phyloP scores from a whole-genome alignment of 1,140 invertebrate genomes.

The Drosophila fuyamai region DNA sequence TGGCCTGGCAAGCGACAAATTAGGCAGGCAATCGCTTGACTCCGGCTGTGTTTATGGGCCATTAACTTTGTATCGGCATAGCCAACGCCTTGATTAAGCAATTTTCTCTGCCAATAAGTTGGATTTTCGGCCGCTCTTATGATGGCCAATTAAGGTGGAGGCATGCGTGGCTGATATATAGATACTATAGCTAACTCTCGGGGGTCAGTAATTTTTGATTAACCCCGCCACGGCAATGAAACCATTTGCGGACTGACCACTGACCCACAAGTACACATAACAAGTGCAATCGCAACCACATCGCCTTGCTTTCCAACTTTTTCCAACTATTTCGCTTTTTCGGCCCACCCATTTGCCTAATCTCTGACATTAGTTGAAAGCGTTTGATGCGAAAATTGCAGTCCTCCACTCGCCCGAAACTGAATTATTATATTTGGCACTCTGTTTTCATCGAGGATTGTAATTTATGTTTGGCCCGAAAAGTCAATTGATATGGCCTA shows the following conservation, averaged over 20 bases:
- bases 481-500: slow-evolving; percentile 79
- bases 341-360: slow-evolving; percentile 68
- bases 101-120: slow-evolving; percentile 47
- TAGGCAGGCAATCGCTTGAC: slow-evolving; percentile 77
- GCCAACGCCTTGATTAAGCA: slow-evolving; percentile 78
- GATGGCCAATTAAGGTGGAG: slow-evolving; percentile 75
- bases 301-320: slow-evolving; percentile 49
- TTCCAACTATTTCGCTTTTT: slow-evolving; percentile 43
- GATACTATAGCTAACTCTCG: slow-evolving; percentile 12
- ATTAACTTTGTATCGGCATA: slow-evolving; percentile 66
- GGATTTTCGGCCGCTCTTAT: slow-evolving; percentile 53
- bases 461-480: slow-evolving; percentile 75
- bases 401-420: slow-evolving; percentile 30
- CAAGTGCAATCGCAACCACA: slow-evolving; percentile 35
- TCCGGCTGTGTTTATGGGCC: slow-evolving; percentile 74
- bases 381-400: slow-evolving; percentile 72
- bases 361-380: slow-evolving; percentile 71
- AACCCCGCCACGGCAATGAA: slow-evolving; percentile 67
- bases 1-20: slow-evolving; percentile 78
- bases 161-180: slow-evolving; percentile 63
- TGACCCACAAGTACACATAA: slow-evolving; percentile 38
- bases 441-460: slow-evolving; percentile 40
- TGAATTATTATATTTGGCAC: slow-evolving; percentile 80
- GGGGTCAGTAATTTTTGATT: slow-evolving; percentile 79
- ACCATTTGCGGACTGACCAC: slow-evolving; percentile 63